Evolutionary conservation across 2,113 vertebrate genomes (phyloP).

Genomic region (Hemibagrus wyckioides): DNA sequence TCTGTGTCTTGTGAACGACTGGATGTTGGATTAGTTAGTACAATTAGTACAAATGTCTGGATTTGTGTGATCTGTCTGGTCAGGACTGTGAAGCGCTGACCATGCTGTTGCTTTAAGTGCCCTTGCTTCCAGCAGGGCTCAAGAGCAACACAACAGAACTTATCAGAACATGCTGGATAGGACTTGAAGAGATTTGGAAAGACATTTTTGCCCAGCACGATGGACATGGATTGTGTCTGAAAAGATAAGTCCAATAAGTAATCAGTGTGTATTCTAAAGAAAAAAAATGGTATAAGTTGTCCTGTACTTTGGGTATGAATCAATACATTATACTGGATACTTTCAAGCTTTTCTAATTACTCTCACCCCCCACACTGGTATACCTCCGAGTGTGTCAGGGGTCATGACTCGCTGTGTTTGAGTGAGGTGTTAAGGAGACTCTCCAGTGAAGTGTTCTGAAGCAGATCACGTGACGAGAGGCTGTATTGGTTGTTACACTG

Average conservation of each 20-base stretch:
- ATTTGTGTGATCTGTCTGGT: constrained; percentile 71
- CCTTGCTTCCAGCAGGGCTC: constrained; percentile 67
- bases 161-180: constrained; percentile 49
- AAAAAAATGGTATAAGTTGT: not conserved
- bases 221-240: constrained; percentile 14
- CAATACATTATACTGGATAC: not conserved
- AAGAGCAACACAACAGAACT: constrained; percentile 64
- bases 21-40: constrained; percentile 70
- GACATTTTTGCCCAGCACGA: constrained; percentile 34
- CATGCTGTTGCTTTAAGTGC: constrained; percentile 62
- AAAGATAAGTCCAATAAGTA: not conserved
- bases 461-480: constrained; percentile 31
- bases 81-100: constrained; percentile 53
- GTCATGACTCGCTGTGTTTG: constrained; percentile 25
- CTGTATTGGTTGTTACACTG: not conserved
- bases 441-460: constrained; percentile 30
- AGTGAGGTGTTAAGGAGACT: constrained; percentile 33
- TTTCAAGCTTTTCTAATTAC: not conserved
- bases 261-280: not conserved
- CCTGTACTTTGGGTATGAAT: not conserved
- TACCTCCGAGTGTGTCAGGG: constrained; percentile 2
- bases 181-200: constrained; percentile 48
- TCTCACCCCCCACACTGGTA: not conserved
- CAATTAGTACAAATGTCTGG: constrained; percentile 75
- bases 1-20: constrained; percentile 69